phyloP scores from a whole-genome alignment of 2,888 invertebrate species.

The Noctua pronuba region DNA sequence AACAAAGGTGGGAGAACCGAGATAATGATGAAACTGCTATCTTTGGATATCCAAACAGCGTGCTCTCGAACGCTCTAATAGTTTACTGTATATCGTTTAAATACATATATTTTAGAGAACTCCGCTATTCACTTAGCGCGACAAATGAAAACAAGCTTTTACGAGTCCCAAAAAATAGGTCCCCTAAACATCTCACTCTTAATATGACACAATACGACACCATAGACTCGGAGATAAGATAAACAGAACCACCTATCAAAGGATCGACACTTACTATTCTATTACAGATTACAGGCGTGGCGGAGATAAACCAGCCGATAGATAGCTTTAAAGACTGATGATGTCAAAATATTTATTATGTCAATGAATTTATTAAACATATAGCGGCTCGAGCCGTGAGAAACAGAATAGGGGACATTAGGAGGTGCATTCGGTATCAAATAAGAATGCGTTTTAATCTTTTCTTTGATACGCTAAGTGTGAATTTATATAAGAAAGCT shows the following conservation, averaged over 20 bases:
- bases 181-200: conserved; percentile 47
- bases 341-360: conserved; percentile 82
- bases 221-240: conserved; percentile 80
- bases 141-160: conserved; percentile 46
- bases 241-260: conserved; percentile 70
- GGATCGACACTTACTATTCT: conserved; percentile 74
- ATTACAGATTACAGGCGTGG: conserved; percentile 68
- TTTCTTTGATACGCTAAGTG: conserved; percentile 41
- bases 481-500: conserved; percentile 49
- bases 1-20: not conserved
- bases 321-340: conserved; percentile 64
- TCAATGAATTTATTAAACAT: conserved; percentile 72
- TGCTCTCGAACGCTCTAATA: not conserved
- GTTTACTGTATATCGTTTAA: conserved; percentile 18
- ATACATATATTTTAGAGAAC: conserved; percentile 27
- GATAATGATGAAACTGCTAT: not conserved
- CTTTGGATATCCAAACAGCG: not conserved
- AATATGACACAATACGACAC: conserved; percentile 69
- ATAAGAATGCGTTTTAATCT: conserved; percentile 57
- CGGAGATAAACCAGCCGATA: conserved; percentile 67
- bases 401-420: conserved; percentile 45
- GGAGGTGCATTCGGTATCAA: conserved; percentile 30
- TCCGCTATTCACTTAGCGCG: conserved; percentile 24
- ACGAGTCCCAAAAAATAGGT: conserved; percentile 35
- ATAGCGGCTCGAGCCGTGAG: conserved; percentile 51